Conservation (phyloP, 2,888 invertebrate genomes). For the Philonicus albiceps region DNA sequence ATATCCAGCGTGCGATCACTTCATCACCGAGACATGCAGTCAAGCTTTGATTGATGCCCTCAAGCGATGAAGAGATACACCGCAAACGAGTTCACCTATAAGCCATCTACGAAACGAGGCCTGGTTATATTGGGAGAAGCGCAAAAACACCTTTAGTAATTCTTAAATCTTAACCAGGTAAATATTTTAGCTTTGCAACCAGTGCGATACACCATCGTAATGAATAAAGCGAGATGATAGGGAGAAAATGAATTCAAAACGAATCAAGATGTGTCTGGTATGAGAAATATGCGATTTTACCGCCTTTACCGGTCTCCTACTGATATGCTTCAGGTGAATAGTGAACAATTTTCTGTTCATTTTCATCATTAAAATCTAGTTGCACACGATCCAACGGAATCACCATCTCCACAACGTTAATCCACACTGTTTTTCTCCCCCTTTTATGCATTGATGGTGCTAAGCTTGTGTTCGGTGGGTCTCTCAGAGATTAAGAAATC, state of each 20-base stretch:
- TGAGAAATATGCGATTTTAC: neutral
- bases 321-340: neutral
- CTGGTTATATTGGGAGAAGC: neutral
- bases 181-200: neutral
- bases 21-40: neutral
- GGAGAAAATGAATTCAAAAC: neutral
- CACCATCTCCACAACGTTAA: neutral
- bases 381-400: neutral
- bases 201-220: neutral
- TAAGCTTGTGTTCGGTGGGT: slow-evolving; percentile 20
- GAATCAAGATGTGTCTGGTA: neutral
- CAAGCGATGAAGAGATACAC: neutral
- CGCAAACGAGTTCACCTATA: neutral
- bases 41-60: neutral
- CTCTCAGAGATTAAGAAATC: slow-evolving; percentile 44
- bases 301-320: neutral
- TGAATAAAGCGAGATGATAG: neutral
- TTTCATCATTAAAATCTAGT: slow-evolving; percentile 25
- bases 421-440: neutral
- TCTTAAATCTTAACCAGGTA: neutral
- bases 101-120: neutral
- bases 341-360: neutral
- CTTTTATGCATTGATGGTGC: neutral
- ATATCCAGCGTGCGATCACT: neutral
- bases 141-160: neutral